A percentile compares a stretch with the other conserved stretches of the same genome.
Evolutionary conservation across 2,113 vertebrate genomes (phyloP).

Genomic region (Aix galericulata): DNA sequence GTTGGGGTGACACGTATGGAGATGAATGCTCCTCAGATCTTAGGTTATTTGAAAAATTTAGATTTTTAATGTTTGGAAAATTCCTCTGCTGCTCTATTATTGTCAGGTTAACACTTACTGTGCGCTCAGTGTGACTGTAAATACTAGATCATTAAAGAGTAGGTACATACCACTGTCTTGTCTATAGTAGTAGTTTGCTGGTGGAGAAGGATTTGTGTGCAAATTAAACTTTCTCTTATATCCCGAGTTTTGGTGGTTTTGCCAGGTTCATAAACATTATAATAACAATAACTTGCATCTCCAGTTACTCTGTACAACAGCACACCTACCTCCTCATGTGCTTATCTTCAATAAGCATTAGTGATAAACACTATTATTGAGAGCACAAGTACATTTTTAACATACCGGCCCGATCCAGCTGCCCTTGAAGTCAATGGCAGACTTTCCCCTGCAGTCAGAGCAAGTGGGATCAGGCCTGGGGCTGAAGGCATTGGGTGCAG

Average conservation of each 20-base stretch:
- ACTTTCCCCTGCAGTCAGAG: not conserved
- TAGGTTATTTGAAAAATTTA: constrained; percentile 28
- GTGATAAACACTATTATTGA: constrained; percentile 8
- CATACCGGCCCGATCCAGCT: not conserved
- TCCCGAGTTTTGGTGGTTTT: not conserved
- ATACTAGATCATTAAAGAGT: not conserved
- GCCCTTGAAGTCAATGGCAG: not conserved
- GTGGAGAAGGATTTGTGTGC: not conserved
- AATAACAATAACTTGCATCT: not conserved
- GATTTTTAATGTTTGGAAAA: constrained; percentile 52
- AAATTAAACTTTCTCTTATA: not conserved
- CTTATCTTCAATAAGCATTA: constrained; percentile 1
- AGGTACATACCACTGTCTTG: not conserved
- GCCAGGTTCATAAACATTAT: not conserved
- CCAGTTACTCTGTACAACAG: not conserved
- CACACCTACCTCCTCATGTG: not conserved
- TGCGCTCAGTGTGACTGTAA: not conserved
- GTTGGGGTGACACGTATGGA: constrained; percentile 15
- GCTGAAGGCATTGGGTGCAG: not conserved
- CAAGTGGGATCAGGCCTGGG: not conserved
- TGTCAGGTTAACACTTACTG: not conserved
- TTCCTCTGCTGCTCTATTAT: not conserved
- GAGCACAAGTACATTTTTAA: constrained; percentile 27
- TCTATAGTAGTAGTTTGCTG: not conserved
- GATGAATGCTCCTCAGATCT: constrained; percentile 31